Conservation (phyloP, 2,113 vertebrate species). For the Thunnus thynnus region DNA sequence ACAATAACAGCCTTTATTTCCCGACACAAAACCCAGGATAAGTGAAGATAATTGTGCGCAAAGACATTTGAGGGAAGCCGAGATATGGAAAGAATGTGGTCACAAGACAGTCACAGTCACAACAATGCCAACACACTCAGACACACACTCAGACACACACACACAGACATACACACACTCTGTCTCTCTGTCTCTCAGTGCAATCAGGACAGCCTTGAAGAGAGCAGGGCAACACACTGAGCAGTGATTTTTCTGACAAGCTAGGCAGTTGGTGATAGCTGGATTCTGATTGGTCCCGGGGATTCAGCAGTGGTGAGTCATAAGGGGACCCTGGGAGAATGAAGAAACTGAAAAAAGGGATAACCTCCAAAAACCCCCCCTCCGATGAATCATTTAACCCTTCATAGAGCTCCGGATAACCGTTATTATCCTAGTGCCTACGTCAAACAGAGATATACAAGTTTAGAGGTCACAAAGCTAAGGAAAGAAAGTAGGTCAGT, state of each 20-base stretch:
- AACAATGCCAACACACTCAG: conserved; percentile 1
- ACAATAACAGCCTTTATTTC: background rate
- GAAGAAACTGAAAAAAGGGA: conserved; percentile 33
- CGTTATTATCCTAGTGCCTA: background rate
- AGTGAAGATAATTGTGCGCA: conserved; percentile 7
- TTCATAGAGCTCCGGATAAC: background rate
- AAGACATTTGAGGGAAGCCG: background rate
- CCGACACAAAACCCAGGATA: background rate
- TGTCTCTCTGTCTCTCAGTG: background rate
- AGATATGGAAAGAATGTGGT: conserved; percentile 41
- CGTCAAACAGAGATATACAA: background rate
- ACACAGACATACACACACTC: background rate
- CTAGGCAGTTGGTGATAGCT: conserved; percentile 41
- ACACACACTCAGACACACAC: background rate
- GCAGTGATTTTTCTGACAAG: conserved; percentile 39
- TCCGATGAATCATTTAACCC: conserved; percentile 26
- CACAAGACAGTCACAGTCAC: conserved; percentile 17
- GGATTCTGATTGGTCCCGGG: conserved; percentile 71
- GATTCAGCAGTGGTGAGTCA: conserved; percentile 85
- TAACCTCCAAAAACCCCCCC: conserved; percentile 28
- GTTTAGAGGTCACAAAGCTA: background rate
- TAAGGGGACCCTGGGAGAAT: conserved; percentile 54
- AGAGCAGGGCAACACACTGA: conserved; percentile 43
- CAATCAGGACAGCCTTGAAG: conserved; percentile 49
- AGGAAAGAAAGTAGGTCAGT: conserved; percentile 56